Base-by-base conservation (phyloP, 2,888 invertebrate genomes). In the Syrista parreyssii region DNA sequence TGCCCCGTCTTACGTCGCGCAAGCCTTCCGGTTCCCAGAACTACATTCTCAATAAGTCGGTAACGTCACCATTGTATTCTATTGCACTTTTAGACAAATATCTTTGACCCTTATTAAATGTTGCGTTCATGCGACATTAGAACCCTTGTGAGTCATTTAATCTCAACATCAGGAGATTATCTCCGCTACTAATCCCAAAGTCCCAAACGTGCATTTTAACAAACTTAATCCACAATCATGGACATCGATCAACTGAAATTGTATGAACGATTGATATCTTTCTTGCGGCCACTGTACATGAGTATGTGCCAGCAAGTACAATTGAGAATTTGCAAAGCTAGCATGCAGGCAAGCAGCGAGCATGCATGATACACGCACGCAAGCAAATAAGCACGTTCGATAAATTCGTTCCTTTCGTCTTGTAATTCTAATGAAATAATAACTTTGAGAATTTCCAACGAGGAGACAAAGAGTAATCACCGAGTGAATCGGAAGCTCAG, bases 1-100 rank as follows among this genome's bases (percentile, higher is more conserved):
- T 90, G 89, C 89, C 90, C 87, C 87, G 88, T 85, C 85, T 90
- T 86, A 85, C 88, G 81, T 87, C 89, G 87, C 91, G 89, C 91
- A 90, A 91, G 89, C 84, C 88, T 87, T 88, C 86, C 86, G 86
- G 88, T 90, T 88, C 88, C 87, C 90, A 88, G 89, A 89, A 88
- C 89, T 91, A 90, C 90, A 91, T 91, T 90, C 84, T 91, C 86
- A 89, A 88, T 88, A 91, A 89, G 89, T 89, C 90, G 91, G 91
- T 91, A 91, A 91, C 88, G 88, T 89, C 90, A 88, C 88, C 12
- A 34, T 55, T 55, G 32, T 55, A 74, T 75, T 78, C 78, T 78
- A 75, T 75, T 78, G 78, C 78, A 78, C 87, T 89, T 12, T 73
- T 36, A 32, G 12, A 30, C 0, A 30, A 55, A 2, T 55, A 55